Conservation (phyloP, 2,113 vertebrate species). For the Corynorhinus townsendii region DNA sequence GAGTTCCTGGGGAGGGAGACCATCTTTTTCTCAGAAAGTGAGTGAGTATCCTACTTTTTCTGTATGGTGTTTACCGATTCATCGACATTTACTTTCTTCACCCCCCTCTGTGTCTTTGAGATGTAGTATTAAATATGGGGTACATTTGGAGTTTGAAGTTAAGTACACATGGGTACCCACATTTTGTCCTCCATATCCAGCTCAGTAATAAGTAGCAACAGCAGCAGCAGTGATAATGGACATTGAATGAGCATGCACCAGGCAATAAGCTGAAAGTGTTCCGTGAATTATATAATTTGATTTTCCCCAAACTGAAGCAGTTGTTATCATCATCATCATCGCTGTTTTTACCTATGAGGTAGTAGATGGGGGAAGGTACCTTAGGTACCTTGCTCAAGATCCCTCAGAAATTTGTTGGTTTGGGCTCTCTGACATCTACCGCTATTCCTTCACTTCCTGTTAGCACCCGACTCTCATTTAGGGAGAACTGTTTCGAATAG, state of each 20-base stretch:
- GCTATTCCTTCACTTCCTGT: background rate
- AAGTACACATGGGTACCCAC: background rate
- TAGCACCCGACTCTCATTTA: background rate
- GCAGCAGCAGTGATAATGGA: background rate
- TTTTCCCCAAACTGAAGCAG: background rate
- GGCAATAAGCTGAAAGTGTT: background rate
- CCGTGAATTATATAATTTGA: background rate
- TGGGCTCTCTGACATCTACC: background rate
- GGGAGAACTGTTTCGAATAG: background rate
- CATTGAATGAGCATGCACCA: background rate
- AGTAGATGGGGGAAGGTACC: background rate
- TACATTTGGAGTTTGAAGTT: background rate
- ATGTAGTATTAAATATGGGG: background rate
- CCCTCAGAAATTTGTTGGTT: background rate
- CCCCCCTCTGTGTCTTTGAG: background rate
- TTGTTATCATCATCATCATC: background rate
- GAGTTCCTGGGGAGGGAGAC: background rate
- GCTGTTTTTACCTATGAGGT: background rate
- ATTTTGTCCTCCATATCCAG: background rate
- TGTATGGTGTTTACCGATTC: background rate
- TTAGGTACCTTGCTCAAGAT: background rate
- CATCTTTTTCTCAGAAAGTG: background rate
- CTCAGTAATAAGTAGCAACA: background rate
- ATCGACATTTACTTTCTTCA: background rate
- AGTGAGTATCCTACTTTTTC: background rate